Conservation (phyloP, 1,140 invertebrate species). For the Sitophilus oryzae region DNA sequence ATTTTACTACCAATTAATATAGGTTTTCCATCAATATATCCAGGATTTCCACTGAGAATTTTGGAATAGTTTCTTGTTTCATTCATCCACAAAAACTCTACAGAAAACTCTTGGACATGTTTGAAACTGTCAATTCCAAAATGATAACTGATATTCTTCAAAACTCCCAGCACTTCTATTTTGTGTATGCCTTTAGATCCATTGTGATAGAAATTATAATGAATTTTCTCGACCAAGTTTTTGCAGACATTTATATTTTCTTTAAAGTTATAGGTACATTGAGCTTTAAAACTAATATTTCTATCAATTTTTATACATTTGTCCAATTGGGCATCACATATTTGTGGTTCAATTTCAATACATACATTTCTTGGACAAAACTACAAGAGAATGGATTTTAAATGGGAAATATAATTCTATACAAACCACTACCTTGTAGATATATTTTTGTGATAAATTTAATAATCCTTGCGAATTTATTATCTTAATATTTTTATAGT, state of each 20-base stretch:
- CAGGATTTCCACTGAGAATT: slow-evolving; percentile 61
- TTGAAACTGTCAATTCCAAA: slow-evolving; percentile 23
- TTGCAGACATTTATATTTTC: slow-evolving; percentile 26
- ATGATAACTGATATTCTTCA: slow-evolving; percentile 43
- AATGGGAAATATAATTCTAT: background rate
- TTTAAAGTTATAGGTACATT: slow-evolving; percentile 21
- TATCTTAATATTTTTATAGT: slow-evolving; percentile 27
- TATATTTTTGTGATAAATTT: slow-evolving; percentile 17
- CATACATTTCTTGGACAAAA: slow-evolving; percentile 50
- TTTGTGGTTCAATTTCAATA: slow-evolving; percentile 41
- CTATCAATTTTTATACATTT: slow-evolving; percentile 35
- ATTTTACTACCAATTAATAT: slow-evolving; percentile 50
- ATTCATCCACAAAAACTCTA: slow-evolving; percentile 49
- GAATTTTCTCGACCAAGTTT: slow-evolving; percentile 46
- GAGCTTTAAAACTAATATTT: slow-evolving; percentile 18
- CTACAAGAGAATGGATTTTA: slow-evolving; percentile 17
- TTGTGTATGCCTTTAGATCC: slow-evolving; percentile 51
- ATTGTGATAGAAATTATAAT: slow-evolving; percentile 52
- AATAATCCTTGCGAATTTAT: slow-evolving; percentile 22
- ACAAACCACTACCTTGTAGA: background rate
- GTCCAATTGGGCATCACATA: slow-evolving; percentile 41
- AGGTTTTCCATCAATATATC: slow-evolving; percentile 58
- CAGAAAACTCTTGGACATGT: slow-evolving; percentile 49
- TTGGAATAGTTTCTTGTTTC: slow-evolving; percentile 38
- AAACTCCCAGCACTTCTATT: slow-evolving; percentile 43